A percentile compares a stretch with the other conserved stretches of the same genome.
Conservation (phyloP, 2,797 vertebrate genomes). For the Pseudocheirus occidentalis region DNA sequence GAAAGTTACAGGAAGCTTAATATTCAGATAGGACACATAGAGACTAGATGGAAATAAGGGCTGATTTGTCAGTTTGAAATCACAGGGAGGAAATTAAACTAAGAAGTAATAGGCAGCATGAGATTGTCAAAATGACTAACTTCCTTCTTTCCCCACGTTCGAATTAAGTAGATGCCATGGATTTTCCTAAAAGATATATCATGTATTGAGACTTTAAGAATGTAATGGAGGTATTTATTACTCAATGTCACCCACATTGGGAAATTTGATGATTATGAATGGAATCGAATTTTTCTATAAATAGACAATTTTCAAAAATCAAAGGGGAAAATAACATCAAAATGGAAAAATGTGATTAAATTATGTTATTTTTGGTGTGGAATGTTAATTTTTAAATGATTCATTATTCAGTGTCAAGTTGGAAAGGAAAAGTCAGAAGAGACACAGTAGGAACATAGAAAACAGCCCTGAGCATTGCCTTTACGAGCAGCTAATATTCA, state of each 20-base stretch:
- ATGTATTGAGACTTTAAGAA: slow-evolving; percentile 38
- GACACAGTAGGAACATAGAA: not conserved
- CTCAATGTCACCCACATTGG: not conserved
- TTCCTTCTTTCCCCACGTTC: slow-evolving; percentile 12
- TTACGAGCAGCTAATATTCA: not conserved
- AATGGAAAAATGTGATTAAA: slow-evolving; percentile 38
- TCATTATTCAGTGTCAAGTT: not conserved
- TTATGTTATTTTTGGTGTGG: slow-evolving; percentile 25
- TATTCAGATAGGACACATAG: not conserved
- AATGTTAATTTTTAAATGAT: slow-evolving; percentile 13
- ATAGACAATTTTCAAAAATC: slow-evolving; percentile 19
- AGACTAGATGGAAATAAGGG: slow-evolving; percentile 4
- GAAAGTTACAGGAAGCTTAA: slow-evolving; percentile 28
- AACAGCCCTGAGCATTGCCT: not conserved
- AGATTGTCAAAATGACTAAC: slow-evolving; percentile 27
- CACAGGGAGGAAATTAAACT: not conserved
- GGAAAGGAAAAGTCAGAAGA: not conserved
- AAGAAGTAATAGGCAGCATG: slow-evolving; percentile 15
- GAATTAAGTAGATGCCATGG: not conserved
- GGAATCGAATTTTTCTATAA: slow-evolving; percentile 13
- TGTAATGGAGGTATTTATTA: slow-evolving; percentile 24
- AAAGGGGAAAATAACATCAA: slow-evolving; percentile 27
- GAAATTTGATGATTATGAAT: slow-evolving; percentile 12
- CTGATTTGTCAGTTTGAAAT: not conserved
- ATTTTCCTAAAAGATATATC: slow-evolving; percentile 39